Conservation (phyloP, 1,140 invertebrate species). For the Zaprionus capensis region DNA sequence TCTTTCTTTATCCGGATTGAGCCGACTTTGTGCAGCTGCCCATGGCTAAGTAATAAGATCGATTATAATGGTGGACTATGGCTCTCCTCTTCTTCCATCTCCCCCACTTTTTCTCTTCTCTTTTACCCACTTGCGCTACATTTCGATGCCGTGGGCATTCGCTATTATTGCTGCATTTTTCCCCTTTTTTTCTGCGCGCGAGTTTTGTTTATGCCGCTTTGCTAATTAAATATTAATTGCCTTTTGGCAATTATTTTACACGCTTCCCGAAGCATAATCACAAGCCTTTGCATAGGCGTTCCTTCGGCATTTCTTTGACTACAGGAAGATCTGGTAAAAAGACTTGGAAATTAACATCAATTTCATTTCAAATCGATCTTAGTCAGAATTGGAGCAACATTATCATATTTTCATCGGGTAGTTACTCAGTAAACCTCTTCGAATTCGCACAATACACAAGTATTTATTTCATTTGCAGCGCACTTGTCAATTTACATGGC, state of each 20-base stretch:
- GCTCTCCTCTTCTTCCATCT: constrained; percentile 34
- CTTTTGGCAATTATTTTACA: constrained; percentile 45
- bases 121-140: constrained; percentile 51
- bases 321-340: background rate
- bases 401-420: background rate
- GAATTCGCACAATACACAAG: background rate
- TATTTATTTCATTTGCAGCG: background rate
- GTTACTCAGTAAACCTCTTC: background rate
- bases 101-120: constrained; percentile 4
- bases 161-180: constrained; percentile 44
- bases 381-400: background rate
- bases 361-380: background rate
- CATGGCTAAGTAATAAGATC: constrained; percentile 79
- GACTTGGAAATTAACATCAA: background rate
- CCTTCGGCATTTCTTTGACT: background rate
- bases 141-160: constrained; percentile 38
- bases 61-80: constrained; percentile 52
- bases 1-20: background rate
- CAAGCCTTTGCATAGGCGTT: background rate
- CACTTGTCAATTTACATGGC: constrained; percentile 10
- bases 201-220: constrained; percentile 39
- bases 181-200: constrained; percentile 27
- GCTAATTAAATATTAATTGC: constrained; percentile 73
- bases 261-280: constrained; percentile 20
- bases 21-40: constrained; percentile 57